Percentiles rank a stretch among this genome's conserved stretches.
Conservation (phyloP, 2,797 vertebrate genomes). For the Enteromius unitaeniatus region DNA sequence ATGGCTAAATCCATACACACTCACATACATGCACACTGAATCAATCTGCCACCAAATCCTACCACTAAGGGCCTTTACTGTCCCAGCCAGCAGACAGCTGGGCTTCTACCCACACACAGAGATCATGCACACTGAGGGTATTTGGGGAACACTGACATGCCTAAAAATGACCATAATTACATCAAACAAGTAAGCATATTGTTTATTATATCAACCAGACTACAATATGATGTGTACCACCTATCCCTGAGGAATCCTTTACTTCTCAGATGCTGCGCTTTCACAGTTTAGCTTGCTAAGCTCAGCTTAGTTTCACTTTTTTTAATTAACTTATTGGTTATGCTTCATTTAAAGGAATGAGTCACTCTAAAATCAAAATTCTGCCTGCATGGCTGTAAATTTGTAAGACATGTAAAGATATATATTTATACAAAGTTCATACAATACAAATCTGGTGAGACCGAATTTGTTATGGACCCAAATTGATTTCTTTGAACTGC, state of each 20-base stretch:
- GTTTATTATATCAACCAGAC: neutral
- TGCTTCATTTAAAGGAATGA: neutral
- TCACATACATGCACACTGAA: constrained; percentile 36
- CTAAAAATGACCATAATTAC: constrained; percentile 17
- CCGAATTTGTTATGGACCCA: neutral
- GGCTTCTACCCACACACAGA: constrained; percentile 44
- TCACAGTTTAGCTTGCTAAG: too few relatives aligned
- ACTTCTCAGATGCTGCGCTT: neutral
- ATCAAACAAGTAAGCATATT: neutral
- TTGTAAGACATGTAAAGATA: neutral
- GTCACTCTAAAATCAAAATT: neutral
- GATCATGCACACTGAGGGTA: constrained; percentile 8
- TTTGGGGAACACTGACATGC: constrained; percentile 28
- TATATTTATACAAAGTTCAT: neutral
- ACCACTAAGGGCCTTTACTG: constrained; percentile 55
- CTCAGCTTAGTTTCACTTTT: neutral
- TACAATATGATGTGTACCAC: neutral
- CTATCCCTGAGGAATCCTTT: neutral
- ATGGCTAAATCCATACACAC: constrained; percentile 28
- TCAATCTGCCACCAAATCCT: constrained; percentile 53
- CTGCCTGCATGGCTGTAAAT: neutral
- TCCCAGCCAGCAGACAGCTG: constrained; percentile 56
- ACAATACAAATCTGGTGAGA: neutral
- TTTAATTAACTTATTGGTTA: neutral
- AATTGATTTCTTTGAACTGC: neutral